phyloP scores from a whole-genome alignment of 2,888 invertebrate species.

The Ormyrus nitidulus region DNA sequence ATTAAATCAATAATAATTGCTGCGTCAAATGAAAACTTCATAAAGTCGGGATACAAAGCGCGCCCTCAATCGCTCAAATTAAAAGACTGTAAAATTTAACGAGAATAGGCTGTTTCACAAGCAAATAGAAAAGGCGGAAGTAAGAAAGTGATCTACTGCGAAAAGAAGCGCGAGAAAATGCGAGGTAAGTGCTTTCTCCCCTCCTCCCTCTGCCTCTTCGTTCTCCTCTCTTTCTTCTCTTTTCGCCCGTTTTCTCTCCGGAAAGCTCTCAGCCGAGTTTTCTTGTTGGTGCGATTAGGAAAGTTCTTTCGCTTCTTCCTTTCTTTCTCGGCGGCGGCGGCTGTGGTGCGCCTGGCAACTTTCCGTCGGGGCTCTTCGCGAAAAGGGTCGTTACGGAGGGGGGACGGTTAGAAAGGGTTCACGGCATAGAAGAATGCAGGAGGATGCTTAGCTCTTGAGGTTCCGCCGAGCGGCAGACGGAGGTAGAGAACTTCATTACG shows the following conservation, averaged over 20 bases:
- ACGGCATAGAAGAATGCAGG: conserved; percentile 10
- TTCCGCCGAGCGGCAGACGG: background rate
- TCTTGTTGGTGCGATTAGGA: conserved; percentile 28
- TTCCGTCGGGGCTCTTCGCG: background rate
- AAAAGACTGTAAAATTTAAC: conserved; percentile 7
- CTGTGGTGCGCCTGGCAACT: background rate
- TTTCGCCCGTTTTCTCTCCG: background rate
- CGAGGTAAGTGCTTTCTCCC: conserved; percentile 11
- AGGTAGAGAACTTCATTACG: conserved; percentile 27
- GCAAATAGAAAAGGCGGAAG: background rate
- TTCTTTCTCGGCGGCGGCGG: background rate
- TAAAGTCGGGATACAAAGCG: background rate
- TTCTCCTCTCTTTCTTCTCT: conserved; percentile 12
- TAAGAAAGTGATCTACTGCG: conserved; percentile 11
- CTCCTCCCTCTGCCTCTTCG: background rate
- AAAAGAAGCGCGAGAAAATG: conserved; percentile 12
- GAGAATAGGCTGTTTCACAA: background rate
- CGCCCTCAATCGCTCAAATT: background rate
- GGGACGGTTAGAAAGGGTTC: background rate
- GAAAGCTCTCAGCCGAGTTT: conserved; percentile 31
- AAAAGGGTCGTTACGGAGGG: background rate
- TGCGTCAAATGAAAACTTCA: no score
- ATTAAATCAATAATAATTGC: background rate
- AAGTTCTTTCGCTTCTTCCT: conserved; percentile 20
- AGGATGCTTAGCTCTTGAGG: conserved; percentile 11